phyloP scores from a whole-genome alignment of 2,888 invertebrate genomes.

The Cephus runcator region DNA sequence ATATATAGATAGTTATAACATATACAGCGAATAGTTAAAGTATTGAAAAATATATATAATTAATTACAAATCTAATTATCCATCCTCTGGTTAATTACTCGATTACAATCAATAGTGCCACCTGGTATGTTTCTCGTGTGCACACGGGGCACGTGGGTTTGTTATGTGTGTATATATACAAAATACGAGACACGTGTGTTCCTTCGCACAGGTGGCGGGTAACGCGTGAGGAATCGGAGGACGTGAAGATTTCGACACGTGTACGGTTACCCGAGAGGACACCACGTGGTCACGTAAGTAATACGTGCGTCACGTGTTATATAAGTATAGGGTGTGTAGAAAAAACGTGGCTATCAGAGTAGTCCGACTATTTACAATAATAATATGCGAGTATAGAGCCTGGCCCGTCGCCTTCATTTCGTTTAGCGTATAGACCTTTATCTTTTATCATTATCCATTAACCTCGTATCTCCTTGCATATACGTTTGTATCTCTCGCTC shows the following conservation, averaged over 20 bases:
- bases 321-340: not conserved
- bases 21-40: slow-evolving; percentile 64
- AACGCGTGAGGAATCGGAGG: too few species aligned
- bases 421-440: not conserved
- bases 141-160: not conserved
- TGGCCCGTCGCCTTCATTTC: slow-evolving; percentile 21
- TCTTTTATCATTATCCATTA: slow-evolving; percentile 1
- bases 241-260: too few species aligned
- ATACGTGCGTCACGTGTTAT: not conserved
- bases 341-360: slow-evolving; percentile 31
- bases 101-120: slow-evolving; percentile 34
- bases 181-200: slow-evolving; percentile 5
- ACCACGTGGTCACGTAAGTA: too few species aligned
- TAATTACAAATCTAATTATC: slow-evolving; percentile 64
- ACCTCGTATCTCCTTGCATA: not conserved
- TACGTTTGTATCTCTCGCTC: not conserved
- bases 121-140: not conserved
- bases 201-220: not conserved
- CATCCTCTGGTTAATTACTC: slow-evolving; percentile 34
- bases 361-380: slow-evolving; percentile 33
- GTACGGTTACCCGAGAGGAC: too few species aligned
- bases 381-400: slow-evolving; percentile 28
- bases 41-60: slow-evolving; percentile 65
- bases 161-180: slow-evolving; percentile 10
- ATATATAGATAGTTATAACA: slow-evolving; percentile 43